phyloP scores from a whole-genome alignment of 2,888 invertebrate genomes.

The Hoplodrina ambigua region DNA sequence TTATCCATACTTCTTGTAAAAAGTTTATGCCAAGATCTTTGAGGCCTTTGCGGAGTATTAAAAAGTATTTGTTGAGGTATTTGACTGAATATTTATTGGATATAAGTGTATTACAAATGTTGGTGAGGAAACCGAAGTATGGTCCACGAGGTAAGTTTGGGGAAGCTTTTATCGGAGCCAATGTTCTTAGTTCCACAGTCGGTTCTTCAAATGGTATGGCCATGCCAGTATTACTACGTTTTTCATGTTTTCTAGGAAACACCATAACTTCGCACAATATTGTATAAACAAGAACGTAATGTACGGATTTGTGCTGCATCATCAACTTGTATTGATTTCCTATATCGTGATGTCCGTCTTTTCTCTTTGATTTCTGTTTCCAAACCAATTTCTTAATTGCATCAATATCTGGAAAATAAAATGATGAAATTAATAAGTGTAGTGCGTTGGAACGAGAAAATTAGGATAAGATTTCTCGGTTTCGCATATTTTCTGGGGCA shows the following conservation, averaged over 20 bases:
- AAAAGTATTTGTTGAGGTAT: conserved; percentile 70
- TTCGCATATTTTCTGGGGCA: no score
- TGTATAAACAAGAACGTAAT: conserved; percentile 30
- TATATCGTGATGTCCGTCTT: conserved; percentile 69
- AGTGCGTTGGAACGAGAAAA: neutral
- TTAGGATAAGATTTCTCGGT: no score
- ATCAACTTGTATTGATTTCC: conserved; percentile 14
- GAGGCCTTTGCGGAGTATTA: conserved; percentile 69
- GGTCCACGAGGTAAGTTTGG: conserved; percentile 69
- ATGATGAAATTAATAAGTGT: neutral
- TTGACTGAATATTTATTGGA: conserved; percentile 65
- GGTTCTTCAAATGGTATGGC: neutral
- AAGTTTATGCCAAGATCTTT: conserved; percentile 65
- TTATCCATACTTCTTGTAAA: conserved; percentile 69
- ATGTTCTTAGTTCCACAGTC: neutral
- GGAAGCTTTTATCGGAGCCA: conserved; percentile 16
- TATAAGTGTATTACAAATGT: conserved; percentile 72
- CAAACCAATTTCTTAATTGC: conserved; percentile 70
- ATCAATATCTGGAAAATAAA: conserved; percentile 74
- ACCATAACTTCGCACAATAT: conserved; percentile 16
- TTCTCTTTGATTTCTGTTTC: conserved; percentile 72
- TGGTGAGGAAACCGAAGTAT: conserved; percentile 74
- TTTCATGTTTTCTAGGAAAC: neutral
- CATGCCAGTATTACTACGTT: neutral
- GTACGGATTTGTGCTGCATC: conserved; percentile 26